phyloP scores from a whole-genome alignment of 2,113 vertebrate species.

The Hydrochoerus hydrochaeris region DNA sequence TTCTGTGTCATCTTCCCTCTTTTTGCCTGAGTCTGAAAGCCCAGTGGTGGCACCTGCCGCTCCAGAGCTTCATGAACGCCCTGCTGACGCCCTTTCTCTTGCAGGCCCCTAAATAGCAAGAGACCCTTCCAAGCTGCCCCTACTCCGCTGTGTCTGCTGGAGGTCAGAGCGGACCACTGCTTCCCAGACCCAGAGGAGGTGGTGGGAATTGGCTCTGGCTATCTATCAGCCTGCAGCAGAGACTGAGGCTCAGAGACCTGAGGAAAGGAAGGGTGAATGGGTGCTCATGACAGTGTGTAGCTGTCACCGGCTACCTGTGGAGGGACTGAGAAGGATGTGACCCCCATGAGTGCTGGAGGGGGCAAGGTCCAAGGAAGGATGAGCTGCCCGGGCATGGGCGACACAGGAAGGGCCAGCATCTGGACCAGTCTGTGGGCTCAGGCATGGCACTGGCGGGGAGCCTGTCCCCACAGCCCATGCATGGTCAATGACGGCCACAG shows the following conservation, averaged over 20 bases:
- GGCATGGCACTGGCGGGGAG: accelerated
- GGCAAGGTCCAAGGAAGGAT: background rate
- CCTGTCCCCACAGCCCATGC: background rate
- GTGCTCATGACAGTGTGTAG: slow-evolving; percentile 1
- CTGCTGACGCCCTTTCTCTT: background rate
- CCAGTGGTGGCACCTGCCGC: accelerated
- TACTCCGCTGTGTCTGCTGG: background rate
- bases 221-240: accelerated
- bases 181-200: background rate
- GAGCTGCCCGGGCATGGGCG: accelerated
- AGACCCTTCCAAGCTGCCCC: background rate
- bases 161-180: background rate
- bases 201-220: accelerated
- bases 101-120: background rate
- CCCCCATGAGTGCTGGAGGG: slow-evolving; percentile 60
- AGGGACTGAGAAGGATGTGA: slow-evolving; percentile 75
- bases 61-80: too few species aligned
- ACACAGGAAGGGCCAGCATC: background rate
- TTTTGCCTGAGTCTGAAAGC: background rate
- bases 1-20: accelerated
- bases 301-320: slow-evolving; percentile 63
- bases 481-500: accelerated
- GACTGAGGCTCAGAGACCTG: background rate
- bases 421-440: background rate
- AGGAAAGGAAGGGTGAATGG: slow-evolving; percentile 66